These are phyloP conservation scores for Lycodopsis pacificus DNA, from an alignment of 2,797 vertebrate species.

Conservation along the genomic window DNA sequence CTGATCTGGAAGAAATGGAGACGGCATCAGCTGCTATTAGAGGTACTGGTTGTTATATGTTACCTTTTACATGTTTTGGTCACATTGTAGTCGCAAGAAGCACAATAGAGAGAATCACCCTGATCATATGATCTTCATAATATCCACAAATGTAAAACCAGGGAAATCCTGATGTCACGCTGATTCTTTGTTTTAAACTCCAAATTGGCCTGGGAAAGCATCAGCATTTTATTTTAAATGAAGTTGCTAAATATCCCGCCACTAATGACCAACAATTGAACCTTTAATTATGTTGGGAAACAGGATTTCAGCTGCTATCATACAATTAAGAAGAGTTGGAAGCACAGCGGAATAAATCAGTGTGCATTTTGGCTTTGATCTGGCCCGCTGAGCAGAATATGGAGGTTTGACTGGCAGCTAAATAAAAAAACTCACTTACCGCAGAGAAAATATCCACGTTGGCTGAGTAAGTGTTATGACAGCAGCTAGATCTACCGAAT, in stretches of 20 bases:
- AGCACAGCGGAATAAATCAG: background rate
- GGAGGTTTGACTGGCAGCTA: slow-evolving; percentile 15
- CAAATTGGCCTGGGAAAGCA: background rate
- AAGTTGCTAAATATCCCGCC: background rate
- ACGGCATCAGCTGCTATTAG: slow-evolving; percentile 33
- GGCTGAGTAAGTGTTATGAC: slow-evolving; percentile 41
- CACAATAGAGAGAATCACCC: background rate
- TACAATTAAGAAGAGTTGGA: slow-evolving; percentile 2
- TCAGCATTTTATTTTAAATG: background rate
- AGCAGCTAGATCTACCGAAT: slow-evolving; percentile 34
- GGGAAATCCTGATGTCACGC: background rate
- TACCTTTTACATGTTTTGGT: background rate
- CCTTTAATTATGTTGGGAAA: background rate
- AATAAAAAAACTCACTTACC: slow-evolving; percentile 15
- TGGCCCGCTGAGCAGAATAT: slow-evolving; percentile 9
- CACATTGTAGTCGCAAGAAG: slow-evolving; percentile 8
- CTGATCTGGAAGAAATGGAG: slow-evolving; percentile 83
- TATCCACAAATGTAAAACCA: background rate
- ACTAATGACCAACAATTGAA: slow-evolving; percentile 11
- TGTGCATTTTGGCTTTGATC: slow-evolving; percentile 24
- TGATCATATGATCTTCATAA: background rate
- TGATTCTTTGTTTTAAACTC: background rate
- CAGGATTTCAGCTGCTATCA: slow-evolving; percentile 4
- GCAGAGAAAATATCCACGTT: slow-evolving; percentile 30
- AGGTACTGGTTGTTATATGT: background rate